Evolutionary conservation across 2,888 invertebrate genomes (phyloP), one percentile per base, ranked within the genome.

Genomic region (Chalcis sispes): DNA sequence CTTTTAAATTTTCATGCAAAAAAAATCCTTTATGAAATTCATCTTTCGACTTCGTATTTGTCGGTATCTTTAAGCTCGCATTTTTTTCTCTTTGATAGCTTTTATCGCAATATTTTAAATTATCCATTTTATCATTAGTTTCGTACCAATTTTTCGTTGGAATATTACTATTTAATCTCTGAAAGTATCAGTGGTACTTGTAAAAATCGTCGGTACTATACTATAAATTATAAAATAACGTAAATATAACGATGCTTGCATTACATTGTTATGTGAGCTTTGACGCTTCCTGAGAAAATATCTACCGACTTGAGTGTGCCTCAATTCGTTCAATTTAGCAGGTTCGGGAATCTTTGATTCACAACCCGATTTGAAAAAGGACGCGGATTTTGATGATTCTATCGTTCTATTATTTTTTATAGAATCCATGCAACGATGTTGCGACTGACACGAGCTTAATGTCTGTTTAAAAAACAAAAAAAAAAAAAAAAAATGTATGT

Each of bases 221-320:
- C 8, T 2, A 1, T 1, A 0, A 54, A 42, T n/a, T 27, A n/a
- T 7, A 32, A 13, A n/a, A 13, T 20, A 40, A 23, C 23, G 5
- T 4, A 2, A 18, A 52, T 0, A 20, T 0, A 1, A 15, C 2
- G 2, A 13, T 8, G n/a, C n/a, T 7, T 3, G 13, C 58, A 10
- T 58, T 64, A 69, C 58, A 18, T 71, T 58, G 15, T 32, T 40
- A 5, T 69, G 69, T 4, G 20, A 15, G 32, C n/a, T 67, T 23
- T 29, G 64, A 0, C 75, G 75, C 13, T 75, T 78, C 20, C 62
- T 58, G 2, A 78, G 61, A 5, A 75, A 75, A 23, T 78, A 75
- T 5, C 67, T 52, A 10, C 77, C 69, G 15, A 69, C 32, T 5
- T 59, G 72, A 1, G 71, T 65, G 15, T 46, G 36, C n/a, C 46